Conservation (phyloP, 2,888 invertebrate genomes). For the Drosophila acutilabella region DNA sequence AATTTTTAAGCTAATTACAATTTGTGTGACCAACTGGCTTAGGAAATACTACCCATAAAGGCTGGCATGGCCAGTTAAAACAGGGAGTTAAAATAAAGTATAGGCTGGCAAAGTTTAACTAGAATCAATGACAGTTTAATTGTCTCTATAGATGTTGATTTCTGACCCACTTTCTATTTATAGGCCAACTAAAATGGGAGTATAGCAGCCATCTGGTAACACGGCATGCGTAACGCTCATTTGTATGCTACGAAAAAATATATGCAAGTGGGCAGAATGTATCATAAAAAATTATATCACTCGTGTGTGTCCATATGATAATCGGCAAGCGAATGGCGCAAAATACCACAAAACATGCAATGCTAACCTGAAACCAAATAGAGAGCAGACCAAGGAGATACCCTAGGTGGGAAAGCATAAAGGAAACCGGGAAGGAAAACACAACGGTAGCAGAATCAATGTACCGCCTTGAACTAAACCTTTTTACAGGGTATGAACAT, state of each 20-base stretch:
- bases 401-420: slow-evolving; percentile 9
- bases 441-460: no score
- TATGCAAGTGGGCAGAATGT: slow-evolving; percentile 19
- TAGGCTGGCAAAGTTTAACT: neutral
- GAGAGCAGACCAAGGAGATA: slow-evolving; percentile 4
- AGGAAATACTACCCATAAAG: no score
- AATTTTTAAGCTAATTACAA: slow-evolving; percentile 26
- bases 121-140: slow-evolving; percentile 2
- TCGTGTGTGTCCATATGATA: slow-evolving; percentile 45
- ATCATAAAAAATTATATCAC: slow-evolving; percentile 45
- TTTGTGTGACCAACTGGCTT: neutral
- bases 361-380: neutral
- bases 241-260: slow-evolving; percentile 58
- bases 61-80: neutral
- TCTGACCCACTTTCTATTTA: slow-evolving; percentile 10
- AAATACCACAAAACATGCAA: slow-evolving; percentile 63
- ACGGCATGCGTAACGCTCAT: slow-evolving; percentile 43
- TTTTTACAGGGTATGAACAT: slow-evolving; percentile 32
- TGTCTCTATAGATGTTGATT: slow-evolving; percentile 13
- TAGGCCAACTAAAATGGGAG: neutral
- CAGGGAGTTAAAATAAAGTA: neutral
- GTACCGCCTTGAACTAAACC: neutral
- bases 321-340: slow-evolving; percentile 34
- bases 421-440: neutral
- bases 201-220: slow-evolving; percentile 9